These are phyloP conservation scores for Acanthisitta chloris DNA, from an alignment of 2,113 vertebrate genomes.

Conservation along the genomic window DNA sequence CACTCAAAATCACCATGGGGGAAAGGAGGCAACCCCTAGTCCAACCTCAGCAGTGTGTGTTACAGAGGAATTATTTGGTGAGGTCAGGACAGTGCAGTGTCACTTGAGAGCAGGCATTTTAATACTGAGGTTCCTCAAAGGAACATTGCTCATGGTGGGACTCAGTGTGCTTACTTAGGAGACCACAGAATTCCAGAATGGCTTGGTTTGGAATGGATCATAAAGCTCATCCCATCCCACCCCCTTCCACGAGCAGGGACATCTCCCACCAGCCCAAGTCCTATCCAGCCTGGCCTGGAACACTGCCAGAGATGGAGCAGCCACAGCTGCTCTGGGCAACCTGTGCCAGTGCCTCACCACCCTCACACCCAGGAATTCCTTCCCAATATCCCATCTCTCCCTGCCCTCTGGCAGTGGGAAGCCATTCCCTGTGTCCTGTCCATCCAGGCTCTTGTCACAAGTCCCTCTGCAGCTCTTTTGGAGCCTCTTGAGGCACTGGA, in stretches of 20 bases:
- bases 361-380: not conserved
- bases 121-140: too few relatives aligned
- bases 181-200: too few relatives aligned
- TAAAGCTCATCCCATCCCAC: too few relatives aligned
- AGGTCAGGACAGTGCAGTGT: not conserved
- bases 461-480: not conserved
- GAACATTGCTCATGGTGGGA: too few relatives aligned
- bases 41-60: not conserved
- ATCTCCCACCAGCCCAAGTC: too few relatives aligned
- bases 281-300: accelerated
- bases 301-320: not conserved
- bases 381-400: not conserved
- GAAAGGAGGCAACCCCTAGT: not conserved
- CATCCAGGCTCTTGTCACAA: not conserved
- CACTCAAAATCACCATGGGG: accelerated
- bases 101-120: too few relatives aligned
- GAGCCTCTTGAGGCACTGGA: too few relatives aligned
- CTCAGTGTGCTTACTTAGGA: too few relatives aligned
- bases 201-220: too few relatives aligned
- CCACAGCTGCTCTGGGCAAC: not conserved
- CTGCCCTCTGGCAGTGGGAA: not conserved
- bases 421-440: not conserved
- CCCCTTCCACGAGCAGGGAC: too few relatives aligned
- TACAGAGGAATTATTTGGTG: not conserved
- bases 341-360: not conserved